Evolutionary conservation across 2,888 invertebrate species (phyloP), one percentile per base, ranked within the genome.

Genomic region (Diaphora mendica): DNA sequence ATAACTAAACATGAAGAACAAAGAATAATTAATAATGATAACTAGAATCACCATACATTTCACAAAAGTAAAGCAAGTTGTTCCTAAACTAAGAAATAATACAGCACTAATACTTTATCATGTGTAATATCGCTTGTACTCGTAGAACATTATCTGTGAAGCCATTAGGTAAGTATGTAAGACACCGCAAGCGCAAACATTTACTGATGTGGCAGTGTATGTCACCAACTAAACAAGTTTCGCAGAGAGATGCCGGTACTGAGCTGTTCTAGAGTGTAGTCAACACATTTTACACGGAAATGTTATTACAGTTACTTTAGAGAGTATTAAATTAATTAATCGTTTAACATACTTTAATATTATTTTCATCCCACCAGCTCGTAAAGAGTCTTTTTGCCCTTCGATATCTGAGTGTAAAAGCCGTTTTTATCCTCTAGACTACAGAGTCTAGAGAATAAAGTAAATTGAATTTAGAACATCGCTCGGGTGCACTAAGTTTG

Each of bases 111-210:
- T 4, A 26, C 71, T 44, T 80, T 71, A 64, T 72, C 64, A 66
- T 75, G 70, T 78, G 65, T 64, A 64, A 69, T 68, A 74, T 69
- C 62, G 66, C 67, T 35, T 23, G 64, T 71, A 11, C 39, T 39
- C 39, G 39, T 39, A 42, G 70, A 62, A 72, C 71, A 33, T 65
- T 65, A 75, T 74, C 81, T 30, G 70, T 70, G 75, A 72, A 76
- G 73, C 74, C 78, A 75, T 71, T 77, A 75, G 55, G 68, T 30
- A 26, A 59, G 59, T 30, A 30, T 62, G 30, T 77, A 62, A 77
- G 59, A 30, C 64, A 72, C 73, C 75, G 76, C 78, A 72, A 79
- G 75, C 71, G 77, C 75, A 86, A 85, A 83, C 81, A 81, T 85
- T 79, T 76, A 71, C 81, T 67, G 64, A 71, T 73, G 67, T 35